Percentiles rank a stretch among this genome's conserved stretches.
phyloP scores from a whole-genome alignment of 2,888 invertebrate species.

The Andrena marginata region DNA sequence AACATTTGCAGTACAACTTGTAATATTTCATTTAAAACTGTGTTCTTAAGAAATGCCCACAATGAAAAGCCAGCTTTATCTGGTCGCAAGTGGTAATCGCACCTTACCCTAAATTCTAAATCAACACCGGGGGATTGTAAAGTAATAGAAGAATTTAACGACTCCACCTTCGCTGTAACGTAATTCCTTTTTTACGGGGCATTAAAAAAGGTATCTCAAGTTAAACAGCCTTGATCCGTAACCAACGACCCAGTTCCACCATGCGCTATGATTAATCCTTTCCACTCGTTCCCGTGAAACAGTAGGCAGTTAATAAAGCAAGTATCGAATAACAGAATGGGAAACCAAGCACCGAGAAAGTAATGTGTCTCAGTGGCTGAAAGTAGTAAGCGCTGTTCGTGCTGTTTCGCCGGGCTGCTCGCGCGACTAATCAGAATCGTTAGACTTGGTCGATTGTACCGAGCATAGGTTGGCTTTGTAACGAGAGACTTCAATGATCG shows the following conservation, averaged over 20 bases:
- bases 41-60: too few relatives aligned
- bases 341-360: neutral
- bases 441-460: neutral
- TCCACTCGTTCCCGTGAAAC: slow-evolving; percentile 20
- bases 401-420: neutral
- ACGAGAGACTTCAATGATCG: slow-evolving; percentile 7
- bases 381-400: neutral
- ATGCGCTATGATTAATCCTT: slow-evolving; percentile 44
- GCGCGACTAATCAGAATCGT: neutral
- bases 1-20: too few relatives aligned
- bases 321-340: neutral
- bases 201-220: slow-evolving; percentile 19
- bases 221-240: slow-evolving; percentile 51
- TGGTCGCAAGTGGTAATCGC: too few relatives aligned
- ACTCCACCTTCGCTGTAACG: neutral
- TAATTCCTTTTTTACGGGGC: neutral
- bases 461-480: neutral
- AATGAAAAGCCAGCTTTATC: too few relatives aligned
- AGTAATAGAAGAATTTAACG: neutral
- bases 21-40: too few relatives aligned
- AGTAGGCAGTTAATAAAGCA: neutral
- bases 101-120: too few relatives aligned
- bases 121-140: too few relatives aligned
- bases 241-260: slow-evolving; percentile 51
- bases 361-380: neutral